Conservation (phyloP, 2,797 vertebrate genomes). For the Enoplosus armatus region DNA sequence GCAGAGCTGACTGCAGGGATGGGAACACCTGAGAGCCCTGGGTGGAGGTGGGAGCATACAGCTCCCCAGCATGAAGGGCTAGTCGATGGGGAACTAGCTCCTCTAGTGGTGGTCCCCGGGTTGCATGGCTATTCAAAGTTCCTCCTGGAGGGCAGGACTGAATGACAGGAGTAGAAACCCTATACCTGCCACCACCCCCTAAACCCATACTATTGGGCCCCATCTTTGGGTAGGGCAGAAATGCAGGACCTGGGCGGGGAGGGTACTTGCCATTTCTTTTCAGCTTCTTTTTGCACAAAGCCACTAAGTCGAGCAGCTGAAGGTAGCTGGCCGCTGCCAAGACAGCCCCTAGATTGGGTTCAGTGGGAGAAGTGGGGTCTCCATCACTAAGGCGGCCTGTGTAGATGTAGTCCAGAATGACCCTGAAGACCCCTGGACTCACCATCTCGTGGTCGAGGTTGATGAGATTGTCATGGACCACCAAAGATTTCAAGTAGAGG, state of each 20-base stretch:
- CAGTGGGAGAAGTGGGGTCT: slow-evolving; percentile 88
- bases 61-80: slow-evolving; percentile 91
- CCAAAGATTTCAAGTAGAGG: slow-evolving; percentile 99
- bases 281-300: slow-evolving; percentile 98
- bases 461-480: slow-evolving; percentile 99
- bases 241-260: slow-evolving; percentile 83
- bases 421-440: slow-evolving; percentile 97
- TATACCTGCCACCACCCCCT: slow-evolving; percentile 86
- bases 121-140: slow-evolving; percentile 79
- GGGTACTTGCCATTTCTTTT: slow-evolving; percentile 95
- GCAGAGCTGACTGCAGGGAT: slow-evolving; percentile 82
- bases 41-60: slow-evolving; percentile 90
- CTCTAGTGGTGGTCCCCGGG: slow-evolving; percentile 84
- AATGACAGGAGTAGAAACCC: slow-evolving; percentile 94
- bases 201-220: slow-evolving; percentile 84
- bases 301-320: slow-evolving; percentile 97
- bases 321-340: slow-evolving; percentile 98
- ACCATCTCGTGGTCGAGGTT: slow-evolving; percentile 99
- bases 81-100: slow-evolving; percentile 86
- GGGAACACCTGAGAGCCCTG: slow-evolving; percentile 88
- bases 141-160: slow-evolving; percentile 91
- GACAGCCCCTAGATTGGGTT: slow-evolving; percentile 94
- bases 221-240: slow-evolving; percentile 87
- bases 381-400: slow-evolving; percentile 94
- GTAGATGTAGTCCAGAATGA: slow-evolving; percentile 99